Base-by-base conservation (phyloP, 1,140 invertebrate species). In the Lithobius niger region DNA sequence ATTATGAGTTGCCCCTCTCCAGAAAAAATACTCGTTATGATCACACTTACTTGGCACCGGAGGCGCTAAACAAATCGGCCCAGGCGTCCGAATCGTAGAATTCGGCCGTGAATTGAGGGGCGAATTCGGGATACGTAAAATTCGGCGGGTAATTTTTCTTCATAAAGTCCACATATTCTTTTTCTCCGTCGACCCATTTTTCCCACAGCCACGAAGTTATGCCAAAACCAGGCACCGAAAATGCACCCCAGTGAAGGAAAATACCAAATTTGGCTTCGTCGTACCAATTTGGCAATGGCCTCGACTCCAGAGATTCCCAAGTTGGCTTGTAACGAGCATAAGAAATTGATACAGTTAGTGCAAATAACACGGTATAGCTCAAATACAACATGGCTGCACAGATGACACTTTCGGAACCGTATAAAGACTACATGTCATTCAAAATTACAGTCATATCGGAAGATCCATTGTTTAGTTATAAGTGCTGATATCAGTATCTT, bases 41-140 rank as follows among this genome's bases (percentile, higher is more conserved):
- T n/a, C n/a, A n/a, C n/a, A n/a, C 64, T 71, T 72, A 89, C 77
- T 81, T 86, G 43, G 88, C 88, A 52, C 87, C 86, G 50, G 86
- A 78, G 60, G 77, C 76, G 54, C 76, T 62, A 62, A 92, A 85
- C 15, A 90, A 66, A 55, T 81, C 67, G 15, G 82, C 83, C 86
- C 86, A 91, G 60, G 80, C 64, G 1, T 78, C 72, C 1, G 87
- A 77, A 68, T 90, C 78, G 64, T 83, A 91, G 63, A 89, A 86
- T 71, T 90, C 83, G 2, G 83, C 82, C 21, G 79, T 88, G 59
- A 91, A 89, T 53, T 84, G 77, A 43, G 71, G 73, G 1, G 80
- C 90, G 70, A 93, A 94, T 52, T 91, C 84, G 65, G 88, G 86
- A 72, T 94, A 93, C 1, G 82, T 79, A 61, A 86, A 89, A 52